These are phyloP conservation scores for Musca vetustissima DNA, from an alignment of 1,140 invertebrate genomes.

Conservation along the genomic window DNA sequence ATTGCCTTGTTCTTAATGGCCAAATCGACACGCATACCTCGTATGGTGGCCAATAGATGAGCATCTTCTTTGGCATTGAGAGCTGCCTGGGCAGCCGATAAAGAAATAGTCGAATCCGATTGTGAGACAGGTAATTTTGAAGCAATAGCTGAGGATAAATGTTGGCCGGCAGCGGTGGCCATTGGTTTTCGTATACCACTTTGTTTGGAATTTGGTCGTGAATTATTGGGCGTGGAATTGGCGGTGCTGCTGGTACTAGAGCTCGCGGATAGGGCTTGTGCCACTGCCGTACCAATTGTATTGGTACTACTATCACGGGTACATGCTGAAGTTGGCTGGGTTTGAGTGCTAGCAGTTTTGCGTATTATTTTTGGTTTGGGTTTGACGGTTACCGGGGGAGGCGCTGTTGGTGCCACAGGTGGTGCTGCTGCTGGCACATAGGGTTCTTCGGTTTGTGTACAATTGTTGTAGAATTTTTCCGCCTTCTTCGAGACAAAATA, in stretches of 20 bases:
- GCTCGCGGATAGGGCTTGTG: conserved; percentile 52
- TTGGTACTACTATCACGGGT: conserved; percentile 51
- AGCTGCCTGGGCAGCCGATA: conserved; percentile 28
- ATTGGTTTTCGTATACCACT: conserved; percentile 39
- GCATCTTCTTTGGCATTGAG: conserved; percentile 69
- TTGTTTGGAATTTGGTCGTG: conserved; percentile 51
- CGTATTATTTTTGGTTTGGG: conserved; percentile 32
- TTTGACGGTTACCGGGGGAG: conserved; percentile 23
- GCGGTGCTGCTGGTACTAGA: conserved; percentile 60
- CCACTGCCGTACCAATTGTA: conserved; percentile 40
- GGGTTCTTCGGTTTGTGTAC: conserved; percentile 47
- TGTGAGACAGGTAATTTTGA: conserved; percentile 51
- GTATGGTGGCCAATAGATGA: conserved; percentile 74
- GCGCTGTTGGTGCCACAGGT: not conserved
- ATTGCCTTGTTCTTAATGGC: conserved; percentile 72
- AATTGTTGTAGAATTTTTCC: conserved; percentile 48
- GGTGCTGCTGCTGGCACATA: not conserved
- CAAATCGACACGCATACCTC: conserved; percentile 72
- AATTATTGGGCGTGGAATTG: conserved; percentile 57
- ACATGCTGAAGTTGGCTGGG: not conserved
- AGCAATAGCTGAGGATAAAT: conserved; percentile 18
- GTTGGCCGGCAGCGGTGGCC: conserved; percentile 4
- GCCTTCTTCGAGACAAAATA: conserved; percentile 46
- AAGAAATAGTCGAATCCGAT: conserved; percentile 50
- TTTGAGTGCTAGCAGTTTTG: conserved; percentile 22